phyloP scores from a whole-genome alignment of 2,113 vertebrate species.

The Speoplatyrhinus poulsoni region DNA sequence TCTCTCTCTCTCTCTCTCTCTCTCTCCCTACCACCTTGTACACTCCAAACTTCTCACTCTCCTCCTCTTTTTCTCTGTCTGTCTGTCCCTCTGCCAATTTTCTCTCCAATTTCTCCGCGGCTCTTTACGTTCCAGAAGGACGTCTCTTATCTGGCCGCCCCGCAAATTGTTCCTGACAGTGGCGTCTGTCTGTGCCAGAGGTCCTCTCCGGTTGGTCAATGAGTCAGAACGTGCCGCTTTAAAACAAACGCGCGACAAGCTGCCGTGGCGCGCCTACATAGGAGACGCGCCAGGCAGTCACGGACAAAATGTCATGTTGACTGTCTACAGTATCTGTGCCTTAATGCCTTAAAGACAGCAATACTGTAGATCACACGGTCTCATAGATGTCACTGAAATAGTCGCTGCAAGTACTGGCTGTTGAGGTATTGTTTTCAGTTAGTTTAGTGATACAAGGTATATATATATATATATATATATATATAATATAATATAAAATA shows the following conservation, averaged over 20 bases:
- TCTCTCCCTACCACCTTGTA: conserved; percentile 11
- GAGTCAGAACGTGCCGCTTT: conserved; percentile 33
- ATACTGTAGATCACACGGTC: conserved; percentile 6
- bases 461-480: no score
- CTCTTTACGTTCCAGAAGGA: conserved; percentile 12
- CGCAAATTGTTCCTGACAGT: conserved; percentile 35
- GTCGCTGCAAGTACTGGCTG: no score
- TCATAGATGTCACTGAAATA: conserved; percentile 18
- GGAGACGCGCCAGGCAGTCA: conserved; percentile 5
- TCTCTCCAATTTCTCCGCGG: not conserved
- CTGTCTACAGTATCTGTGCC: conserved; percentile 3
- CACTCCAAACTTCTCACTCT: not conserved
- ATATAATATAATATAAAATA: no score
- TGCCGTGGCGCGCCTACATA: conserved; percentile 11
- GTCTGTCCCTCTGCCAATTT: conserved; percentile 17
- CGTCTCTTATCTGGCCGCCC: conserved; percentile 31
- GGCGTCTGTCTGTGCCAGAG: conserved; percentile 11
- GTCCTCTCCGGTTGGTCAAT: conserved; percentile 16
- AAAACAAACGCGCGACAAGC: conserved; percentile 8
- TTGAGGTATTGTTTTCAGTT: no score
- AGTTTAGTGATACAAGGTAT: no score
- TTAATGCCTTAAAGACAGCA: not conserved
- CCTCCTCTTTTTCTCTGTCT: conserved; percentile 12
- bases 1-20: conserved; percentile 3
- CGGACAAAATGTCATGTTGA: conserved; percentile 18